phyloP scores from a whole-genome alignment of 2,888 invertebrate genomes.

The Lycia hirtaria region DNA sequence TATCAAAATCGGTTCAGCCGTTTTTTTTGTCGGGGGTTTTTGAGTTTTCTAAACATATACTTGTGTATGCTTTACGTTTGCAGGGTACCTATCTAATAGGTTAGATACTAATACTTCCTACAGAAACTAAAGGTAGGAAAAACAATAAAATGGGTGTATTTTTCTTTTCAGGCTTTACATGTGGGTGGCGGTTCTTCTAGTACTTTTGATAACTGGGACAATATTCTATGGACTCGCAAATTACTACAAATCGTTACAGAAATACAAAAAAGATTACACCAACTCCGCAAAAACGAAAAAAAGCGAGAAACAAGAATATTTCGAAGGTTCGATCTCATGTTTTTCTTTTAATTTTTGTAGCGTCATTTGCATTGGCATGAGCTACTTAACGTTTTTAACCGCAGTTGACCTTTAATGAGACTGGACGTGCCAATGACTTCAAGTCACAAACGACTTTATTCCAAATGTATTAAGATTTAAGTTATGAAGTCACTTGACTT shows the following conservation, averaged over 20 bases:
- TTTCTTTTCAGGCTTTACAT: conserved; percentile 85
- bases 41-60: no score
- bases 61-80: no score
- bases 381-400: not conserved
- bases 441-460: not conserved
- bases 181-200: conserved; percentile 90
- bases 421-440: not conserved
- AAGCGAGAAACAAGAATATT: conserved; percentile 25
- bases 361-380: not conserved
- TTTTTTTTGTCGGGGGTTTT: no score
- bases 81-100: no score
- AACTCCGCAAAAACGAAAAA: conserved; percentile 27
- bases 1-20: no score
- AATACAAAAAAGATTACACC: conserved; percentile 51
- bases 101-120: no score
- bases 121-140: no score
- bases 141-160: no score
- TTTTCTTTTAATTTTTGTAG: not conserved
- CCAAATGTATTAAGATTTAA: not conserved
- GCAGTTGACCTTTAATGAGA: not conserved
- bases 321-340: conserved; percentile 10
- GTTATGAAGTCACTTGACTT: not conserved
- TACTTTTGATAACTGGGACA: conserved; percentile 87
- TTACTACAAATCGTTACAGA: conserved; percentile 79
- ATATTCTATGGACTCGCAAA: conserved; percentile 88